A percentile compares a stretch with the other conserved stretches of the same genome.
Conservation (phyloP, 2,888 invertebrate species). For the Tortricodes alternella region DNA sequence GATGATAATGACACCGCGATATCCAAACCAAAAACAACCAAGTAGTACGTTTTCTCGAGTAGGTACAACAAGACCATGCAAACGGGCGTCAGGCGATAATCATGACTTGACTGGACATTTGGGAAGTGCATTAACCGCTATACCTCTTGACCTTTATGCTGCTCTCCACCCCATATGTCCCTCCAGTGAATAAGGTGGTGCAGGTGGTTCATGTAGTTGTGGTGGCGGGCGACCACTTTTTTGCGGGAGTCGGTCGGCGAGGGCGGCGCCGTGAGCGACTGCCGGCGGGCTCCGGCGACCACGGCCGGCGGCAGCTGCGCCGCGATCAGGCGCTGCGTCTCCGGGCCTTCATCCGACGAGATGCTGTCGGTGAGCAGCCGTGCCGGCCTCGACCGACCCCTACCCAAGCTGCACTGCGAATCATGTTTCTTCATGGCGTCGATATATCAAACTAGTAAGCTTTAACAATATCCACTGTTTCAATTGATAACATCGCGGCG, state of each 20-base stretch:
- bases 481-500: slow-evolving; percentile 56
- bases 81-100: slow-evolving; percentile 14
- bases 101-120: slow-evolving; percentile 19
- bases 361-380: slow-evolving; percentile 70
- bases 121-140: slow-evolving; percentile 28
- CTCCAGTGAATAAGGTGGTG: slow-evolving; percentile 77
- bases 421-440: slow-evolving; percentile 62
- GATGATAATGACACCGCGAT: slow-evolving; percentile 20
- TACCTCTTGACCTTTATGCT: slow-evolving; percentile 75
- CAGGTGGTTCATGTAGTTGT: slow-evolving; percentile 74
- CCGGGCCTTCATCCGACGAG: slow-evolving; percentile 75
- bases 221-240: slow-evolving; percentile 68
- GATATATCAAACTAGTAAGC: slow-evolving; percentile 25
- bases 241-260: slow-evolving; percentile 76
- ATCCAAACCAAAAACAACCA: slow-evolving; percentile 19
- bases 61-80: slow-evolving; percentile 26
- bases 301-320: slow-evolving; percentile 58
- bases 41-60: too few relatives aligned
- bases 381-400: slow-evolving; percentile 56
- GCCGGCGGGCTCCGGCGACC: slow-evolving; percentile 58
- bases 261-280: slow-evolving; percentile 76
- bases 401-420: slow-evolving; percentile 55
- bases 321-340: slow-evolving; percentile 67
- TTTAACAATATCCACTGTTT: slow-evolving; percentile 41
- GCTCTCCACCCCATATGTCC: slow-evolving; percentile 77